These are phyloP conservation scores for Tenebrio molitor DNA, from an alignment of 1,140 invertebrate genomes.

Conservation along the genomic window DNA sequence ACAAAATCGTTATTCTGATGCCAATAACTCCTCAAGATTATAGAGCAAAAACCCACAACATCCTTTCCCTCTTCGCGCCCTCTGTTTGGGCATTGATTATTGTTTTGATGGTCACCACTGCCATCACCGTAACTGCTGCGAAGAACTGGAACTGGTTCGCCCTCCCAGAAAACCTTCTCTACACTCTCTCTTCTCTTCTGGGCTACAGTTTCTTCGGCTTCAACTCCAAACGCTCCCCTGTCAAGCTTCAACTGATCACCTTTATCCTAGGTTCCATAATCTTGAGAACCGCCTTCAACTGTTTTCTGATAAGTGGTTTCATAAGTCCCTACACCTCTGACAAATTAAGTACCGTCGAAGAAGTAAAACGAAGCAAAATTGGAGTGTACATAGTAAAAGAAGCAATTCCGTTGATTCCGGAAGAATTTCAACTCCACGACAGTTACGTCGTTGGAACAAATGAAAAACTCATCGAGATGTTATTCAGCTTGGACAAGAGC, in stretches of 20 bases:
- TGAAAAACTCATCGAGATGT: too few relatives aligned
- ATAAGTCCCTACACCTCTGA: background rate
- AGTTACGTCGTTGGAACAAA: too few relatives aligned
- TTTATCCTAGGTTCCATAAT: background rate
- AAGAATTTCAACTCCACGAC: too few relatives aligned
- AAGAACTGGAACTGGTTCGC: too few relatives aligned
- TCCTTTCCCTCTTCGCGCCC: background rate
- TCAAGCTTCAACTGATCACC: background rate
- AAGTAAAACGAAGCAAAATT: background rate
- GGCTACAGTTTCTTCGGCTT: constrained; percentile 4
- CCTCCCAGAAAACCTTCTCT: too few relatives aligned
- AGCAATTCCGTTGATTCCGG: too few relatives aligned
- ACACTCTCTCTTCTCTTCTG: too few relatives aligned
- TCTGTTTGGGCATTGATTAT: background rate
- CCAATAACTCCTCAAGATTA: background rate
- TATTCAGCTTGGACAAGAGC: too few relatives aligned
- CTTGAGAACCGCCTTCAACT: background rate
- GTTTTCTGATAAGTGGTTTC: background rate
- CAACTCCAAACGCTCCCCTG: background rate
- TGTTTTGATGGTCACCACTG: background rate
- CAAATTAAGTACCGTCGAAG: background rate
- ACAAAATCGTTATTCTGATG: constrained; percentile 6
- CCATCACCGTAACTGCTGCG: too few relatives aligned
- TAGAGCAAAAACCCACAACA: background rate
- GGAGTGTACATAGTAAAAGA: background rate